phyloP scores from a whole-genome alignment of 2,888 invertebrate genomes.

The Lagria hirta region DNA sequence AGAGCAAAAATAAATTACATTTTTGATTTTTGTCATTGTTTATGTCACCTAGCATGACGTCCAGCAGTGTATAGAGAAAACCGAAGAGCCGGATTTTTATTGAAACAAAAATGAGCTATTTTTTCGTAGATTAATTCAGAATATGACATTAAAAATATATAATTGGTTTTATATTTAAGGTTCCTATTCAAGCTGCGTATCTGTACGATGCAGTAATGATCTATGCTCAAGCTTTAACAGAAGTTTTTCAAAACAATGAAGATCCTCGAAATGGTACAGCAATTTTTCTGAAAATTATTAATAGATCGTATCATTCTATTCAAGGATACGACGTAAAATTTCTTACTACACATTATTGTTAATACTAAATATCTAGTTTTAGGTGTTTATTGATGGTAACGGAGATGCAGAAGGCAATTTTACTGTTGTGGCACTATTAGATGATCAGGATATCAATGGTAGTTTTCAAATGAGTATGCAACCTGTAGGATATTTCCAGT shows the following conservation, averaged over 20 bases:
- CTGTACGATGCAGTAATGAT: slow-evolving; percentile 86
- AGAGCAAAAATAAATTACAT: no score
- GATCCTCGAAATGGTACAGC: slow-evolving; percentile 75
- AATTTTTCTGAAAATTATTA: slow-evolving; percentile 74
- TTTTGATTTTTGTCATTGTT: no score
- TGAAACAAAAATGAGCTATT: no score
- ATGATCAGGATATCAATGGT: slow-evolving; percentile 59
- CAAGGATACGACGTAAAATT: slow-evolving; percentile 75
- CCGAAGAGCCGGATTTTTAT: no score
- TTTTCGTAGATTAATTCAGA: no score
- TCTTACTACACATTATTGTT: neutral
- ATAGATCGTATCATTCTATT: slow-evolving; percentile 73
- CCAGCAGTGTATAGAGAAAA: no score
- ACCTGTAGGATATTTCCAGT: slow-evolving; percentile 77
- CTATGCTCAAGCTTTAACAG: slow-evolving; percentile 80
- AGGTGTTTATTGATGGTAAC: slow-evolving; percentile 82
- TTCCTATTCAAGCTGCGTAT: slow-evolving; percentile 80
- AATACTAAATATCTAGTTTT: slow-evolving; percentile 18
- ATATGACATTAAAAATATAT: no score
- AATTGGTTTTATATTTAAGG: slow-evolving; percentile 58
- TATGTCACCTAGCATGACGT: no score
- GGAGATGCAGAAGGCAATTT: slow-evolving; percentile 93
- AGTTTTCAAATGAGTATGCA: slow-evolving; percentile 69
- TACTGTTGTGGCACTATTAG: slow-evolving; percentile 77
- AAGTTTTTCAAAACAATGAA: slow-evolving; percentile 66